Evolutionary conservation across 2,888 invertebrate genomes (phyloP), one percentile per base, ranked within the genome.

Genomic region (Hipparchia sbordonii): DNA sequence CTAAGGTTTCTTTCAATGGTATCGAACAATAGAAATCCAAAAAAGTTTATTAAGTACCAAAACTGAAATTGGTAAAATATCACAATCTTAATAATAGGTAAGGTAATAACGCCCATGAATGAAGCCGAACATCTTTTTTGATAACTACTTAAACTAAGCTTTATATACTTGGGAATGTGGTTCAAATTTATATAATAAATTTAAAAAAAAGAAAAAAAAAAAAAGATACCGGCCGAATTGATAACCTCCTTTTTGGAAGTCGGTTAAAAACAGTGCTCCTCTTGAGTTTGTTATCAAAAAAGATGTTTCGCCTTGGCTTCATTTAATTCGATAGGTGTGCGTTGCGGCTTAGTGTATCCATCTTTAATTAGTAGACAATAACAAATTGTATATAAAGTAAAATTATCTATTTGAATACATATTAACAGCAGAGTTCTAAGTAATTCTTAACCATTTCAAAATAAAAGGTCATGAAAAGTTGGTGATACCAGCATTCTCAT

Each of bases 391-490:
- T 56, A 72, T 78, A 79, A 72, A 66, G 74, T 75, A 72, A 74
- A 71, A 1, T 74, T 72, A 67, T 69, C 69, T 72, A 77, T 75
- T 72, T 59, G 70, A 70, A 74, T 73, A 76, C 67, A 75, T 71
- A 70, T 74, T 70, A 56, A 72, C 73, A 71, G 56, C 46, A 71
- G 59, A 59, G 13, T 63, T 66, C 57, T 56, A 66, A 67, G 68
- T 69, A 57, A 67, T 56, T 69, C 66, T 69, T 72, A 72, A 71
- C 71, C 52, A 61, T 71, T 70, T 23, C 2, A 9, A 51, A 70
- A 59, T 60, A 57, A 48, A 51, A 70, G 56, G 82, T 81, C 83
- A 84, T 84, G 73, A 63, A 77, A 80, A 61, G n/a, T 13, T 54
- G n/a, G 45, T 56, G 67, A 66, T 39, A 39, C 51, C 52, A 67